phyloP scores from a whole-genome alignment of 2,113 vertebrate genomes.

The Lethenteron camtschaticum region DNA sequence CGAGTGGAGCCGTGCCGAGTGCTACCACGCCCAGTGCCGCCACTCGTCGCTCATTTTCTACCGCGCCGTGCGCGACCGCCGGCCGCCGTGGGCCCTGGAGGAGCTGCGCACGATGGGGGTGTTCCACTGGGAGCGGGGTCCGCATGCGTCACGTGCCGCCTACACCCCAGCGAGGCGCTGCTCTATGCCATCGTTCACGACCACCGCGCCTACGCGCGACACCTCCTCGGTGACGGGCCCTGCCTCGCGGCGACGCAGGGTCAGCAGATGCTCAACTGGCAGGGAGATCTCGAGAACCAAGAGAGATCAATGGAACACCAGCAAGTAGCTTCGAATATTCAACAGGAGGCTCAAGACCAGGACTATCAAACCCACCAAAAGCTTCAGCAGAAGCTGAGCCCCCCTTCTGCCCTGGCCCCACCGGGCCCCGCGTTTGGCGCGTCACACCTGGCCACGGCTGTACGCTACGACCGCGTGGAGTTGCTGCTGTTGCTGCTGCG shows the following conservation, averaged over 20 bases:
- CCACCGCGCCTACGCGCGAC: conserved; percentile 53
- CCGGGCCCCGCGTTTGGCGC: conserved; percentile 12
- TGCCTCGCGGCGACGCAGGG: conserved; percentile 18
- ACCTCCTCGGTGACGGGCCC: conserved; percentile 40
- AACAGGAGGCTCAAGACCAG: no score
- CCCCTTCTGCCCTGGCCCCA: conserved; percentile 28
- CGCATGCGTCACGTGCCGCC: conserved; percentile 25
- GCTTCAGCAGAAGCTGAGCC: conserved; percentile 15
- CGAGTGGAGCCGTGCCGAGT: no score
- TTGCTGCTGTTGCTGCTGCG: conserved; percentile 42
- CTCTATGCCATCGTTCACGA: conserved; percentile 77
- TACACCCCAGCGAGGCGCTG: conserved; percentile 60
- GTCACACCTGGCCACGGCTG: conserved; percentile 41
- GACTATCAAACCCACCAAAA: no score
- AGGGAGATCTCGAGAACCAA: no score
- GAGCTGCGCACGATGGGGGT: conserved; percentile 71
- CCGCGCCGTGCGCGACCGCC: conserved; percentile 50
- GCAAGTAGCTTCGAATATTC: no score
- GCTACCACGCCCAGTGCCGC: conserved; percentile 29
- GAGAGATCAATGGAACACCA: no score
- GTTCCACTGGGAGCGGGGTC: conserved; percentile 71
- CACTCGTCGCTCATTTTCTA: conserved; percentile 71
- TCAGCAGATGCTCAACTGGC: no score
- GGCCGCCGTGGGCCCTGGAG: conserved; percentile 68
- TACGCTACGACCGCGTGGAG: conserved; percentile 53